These are phyloP conservation scores for Crypturellus tataupa DNA, from an alignment of 2,797 vertebrate species.

Conservation along the genomic window DNA sequence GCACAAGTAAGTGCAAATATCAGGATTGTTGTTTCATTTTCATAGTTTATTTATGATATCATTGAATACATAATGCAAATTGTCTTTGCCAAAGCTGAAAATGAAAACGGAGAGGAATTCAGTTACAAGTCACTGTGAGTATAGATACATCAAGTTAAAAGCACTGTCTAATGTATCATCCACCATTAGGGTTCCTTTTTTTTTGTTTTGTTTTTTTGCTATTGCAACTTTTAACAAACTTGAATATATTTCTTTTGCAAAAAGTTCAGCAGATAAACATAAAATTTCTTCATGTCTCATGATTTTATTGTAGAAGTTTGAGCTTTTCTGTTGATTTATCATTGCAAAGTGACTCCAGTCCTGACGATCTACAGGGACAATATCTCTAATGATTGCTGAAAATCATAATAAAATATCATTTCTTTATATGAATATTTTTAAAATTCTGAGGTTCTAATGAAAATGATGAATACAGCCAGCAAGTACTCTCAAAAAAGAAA, in stretches of 20 bases:
- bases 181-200: neutral
- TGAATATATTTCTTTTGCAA: neutral
- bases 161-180: neutral
- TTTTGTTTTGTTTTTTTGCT: neutral
- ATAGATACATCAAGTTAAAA: neutral
- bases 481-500: neutral
- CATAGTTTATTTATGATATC: neutral
- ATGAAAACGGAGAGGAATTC: neutral
- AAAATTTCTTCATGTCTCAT: neutral
- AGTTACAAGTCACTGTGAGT: neutral
- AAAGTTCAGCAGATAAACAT: neutral
- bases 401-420: neutral
- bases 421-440: neutral
- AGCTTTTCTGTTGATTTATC: neutral
- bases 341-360: neutral
- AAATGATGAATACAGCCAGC: neutral
- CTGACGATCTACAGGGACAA: neutral
- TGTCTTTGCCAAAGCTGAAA: neutral
- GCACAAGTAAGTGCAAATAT: neutral
- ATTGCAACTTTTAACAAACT: neutral
- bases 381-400: neutral
- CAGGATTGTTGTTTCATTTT: neutral
- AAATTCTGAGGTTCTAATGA: neutral
- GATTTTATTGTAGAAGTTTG: neutral
- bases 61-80: neutral